These are phyloP conservation scores for Pygoscelis adeliae DNA, from an alignment of 2,113 vertebrate species.

Conservation along the genomic window DNA sequence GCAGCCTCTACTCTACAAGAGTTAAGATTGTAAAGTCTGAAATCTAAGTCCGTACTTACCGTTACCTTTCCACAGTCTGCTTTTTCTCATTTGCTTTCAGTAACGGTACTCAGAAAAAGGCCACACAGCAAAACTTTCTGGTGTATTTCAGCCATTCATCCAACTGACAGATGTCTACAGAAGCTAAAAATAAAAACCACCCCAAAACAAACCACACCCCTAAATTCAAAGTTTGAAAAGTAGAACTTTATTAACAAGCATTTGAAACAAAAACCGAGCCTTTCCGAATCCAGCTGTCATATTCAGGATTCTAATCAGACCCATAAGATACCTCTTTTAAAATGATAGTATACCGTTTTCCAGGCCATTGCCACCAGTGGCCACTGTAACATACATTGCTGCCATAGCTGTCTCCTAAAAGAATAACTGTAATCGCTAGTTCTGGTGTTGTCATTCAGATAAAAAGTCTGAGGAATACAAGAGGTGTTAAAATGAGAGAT, in stretches of 20 bases:
- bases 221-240: background rate
- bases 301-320: background rate
- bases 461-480: background rate
- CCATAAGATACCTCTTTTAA: background rate
- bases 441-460: background rate
- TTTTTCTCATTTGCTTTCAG: background rate
- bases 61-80: background rate
- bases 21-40: background rate
- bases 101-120: background rate
- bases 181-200: background rate
- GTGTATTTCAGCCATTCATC: background rate
- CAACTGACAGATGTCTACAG: background rate
- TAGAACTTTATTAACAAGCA: conserved; percentile 30
- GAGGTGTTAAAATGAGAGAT: background rate
- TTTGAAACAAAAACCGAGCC: background rate
- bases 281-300: background rate
- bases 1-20: background rate
- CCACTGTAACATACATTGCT: background rate
- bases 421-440: too few species aligned
- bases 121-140: background rate
- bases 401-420: background rate
- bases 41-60: background rate
- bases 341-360: background rate
- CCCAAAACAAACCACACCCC: background rate
- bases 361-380: background rate